These are phyloP conservation scores for Bergia sp. DNA, from an alignment of 92 coral and sea anemone genomes.

Conservation along the genomic window DNA sequence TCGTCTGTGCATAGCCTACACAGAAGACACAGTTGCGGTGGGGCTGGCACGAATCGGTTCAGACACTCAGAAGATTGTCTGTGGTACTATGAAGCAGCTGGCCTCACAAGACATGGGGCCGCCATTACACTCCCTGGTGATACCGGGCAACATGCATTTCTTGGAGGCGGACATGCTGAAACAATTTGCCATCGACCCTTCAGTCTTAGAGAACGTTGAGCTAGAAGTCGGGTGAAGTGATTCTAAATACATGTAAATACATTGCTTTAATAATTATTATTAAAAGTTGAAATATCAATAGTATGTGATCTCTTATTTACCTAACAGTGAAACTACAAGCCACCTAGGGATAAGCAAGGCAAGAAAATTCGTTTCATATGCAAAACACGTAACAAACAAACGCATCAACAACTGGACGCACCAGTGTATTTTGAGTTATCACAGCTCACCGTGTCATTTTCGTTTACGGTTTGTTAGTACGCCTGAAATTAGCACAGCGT, in stretches of 20 bases:
- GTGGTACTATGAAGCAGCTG: slow-evolving; percentile 85
- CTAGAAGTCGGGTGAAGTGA: slow-evolving; percentile 14
- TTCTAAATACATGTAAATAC: not conserved
- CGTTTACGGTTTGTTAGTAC: too few species aligned
- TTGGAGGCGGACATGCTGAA: slow-evolving; percentile 91
- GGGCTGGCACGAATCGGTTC: slow-evolving; percentile 96
- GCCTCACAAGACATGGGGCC: slow-evolving; percentile 79
- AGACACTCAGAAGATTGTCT: slow-evolving; percentile 81
- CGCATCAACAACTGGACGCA: too few species aligned
- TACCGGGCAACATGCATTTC: slow-evolving; percentile 94
- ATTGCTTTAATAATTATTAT: too few species aligned
- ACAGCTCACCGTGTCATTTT: too few species aligned
- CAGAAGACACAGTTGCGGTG: slow-evolving; percentile 78
- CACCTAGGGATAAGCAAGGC: too few species aligned
- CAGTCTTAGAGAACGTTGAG: slow-evolving; percentile 40
- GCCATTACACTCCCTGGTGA: slow-evolving; percentile 91
- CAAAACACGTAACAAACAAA: too few species aligned
- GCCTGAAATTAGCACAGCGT: too few species aligned
- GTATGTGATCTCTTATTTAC: too few species aligned
- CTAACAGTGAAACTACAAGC: too few species aligned
- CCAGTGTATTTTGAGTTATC: too few species aligned
- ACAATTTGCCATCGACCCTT: slow-evolving; percentile 69
- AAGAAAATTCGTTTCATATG: too few species aligned
- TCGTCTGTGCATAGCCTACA: slow-evolving; percentile 59
- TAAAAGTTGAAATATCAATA: too few species aligned